These are phyloP conservation scores for Shinisaurus crocodilurus DNA, from an alignment of 2,113 vertebrate genomes.

Conservation along the genomic window DNA sequence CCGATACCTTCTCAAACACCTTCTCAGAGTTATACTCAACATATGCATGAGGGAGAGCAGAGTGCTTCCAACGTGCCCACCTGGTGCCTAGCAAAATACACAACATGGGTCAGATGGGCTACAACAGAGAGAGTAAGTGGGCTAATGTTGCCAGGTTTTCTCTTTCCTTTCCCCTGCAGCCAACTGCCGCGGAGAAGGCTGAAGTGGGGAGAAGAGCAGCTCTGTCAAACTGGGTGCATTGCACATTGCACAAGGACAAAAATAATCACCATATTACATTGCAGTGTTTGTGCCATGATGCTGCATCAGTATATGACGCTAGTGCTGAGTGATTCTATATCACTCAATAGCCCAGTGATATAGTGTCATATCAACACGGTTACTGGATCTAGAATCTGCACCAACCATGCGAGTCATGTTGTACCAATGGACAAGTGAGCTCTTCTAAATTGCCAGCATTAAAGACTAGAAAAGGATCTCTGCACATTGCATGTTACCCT, in stretches of 20 bases:
- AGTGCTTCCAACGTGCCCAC: background rate
- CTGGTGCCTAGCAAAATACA: background rate
- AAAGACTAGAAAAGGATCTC: background rate
- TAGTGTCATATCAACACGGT: accelerated
- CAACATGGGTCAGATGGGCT: background rate
- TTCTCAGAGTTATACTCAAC: background rate
- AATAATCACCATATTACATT: constrained; percentile 48
- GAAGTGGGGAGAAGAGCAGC: background rate
- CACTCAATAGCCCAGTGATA: background rate
- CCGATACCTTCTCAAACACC: background rate
- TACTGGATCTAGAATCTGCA: accelerated
- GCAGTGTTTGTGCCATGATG: accelerated
- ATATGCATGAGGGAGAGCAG: background rate
- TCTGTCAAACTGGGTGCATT: constrained; percentile 21
- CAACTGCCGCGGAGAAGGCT: background rate
- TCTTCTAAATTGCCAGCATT: background rate
- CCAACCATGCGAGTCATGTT: accelerated
- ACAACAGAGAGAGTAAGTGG: background rate
- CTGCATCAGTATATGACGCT: background rate
- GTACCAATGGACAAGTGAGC: accelerated
- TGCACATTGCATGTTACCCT: background rate
- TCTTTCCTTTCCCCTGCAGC: background rate
- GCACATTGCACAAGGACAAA: constrained; percentile 28
- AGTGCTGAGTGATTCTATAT: background rate
- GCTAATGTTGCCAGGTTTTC: background rate